Base-by-base conservation (phyloP, 2,113 vertebrate genomes). In the Tetrao urogallus region DNA sequence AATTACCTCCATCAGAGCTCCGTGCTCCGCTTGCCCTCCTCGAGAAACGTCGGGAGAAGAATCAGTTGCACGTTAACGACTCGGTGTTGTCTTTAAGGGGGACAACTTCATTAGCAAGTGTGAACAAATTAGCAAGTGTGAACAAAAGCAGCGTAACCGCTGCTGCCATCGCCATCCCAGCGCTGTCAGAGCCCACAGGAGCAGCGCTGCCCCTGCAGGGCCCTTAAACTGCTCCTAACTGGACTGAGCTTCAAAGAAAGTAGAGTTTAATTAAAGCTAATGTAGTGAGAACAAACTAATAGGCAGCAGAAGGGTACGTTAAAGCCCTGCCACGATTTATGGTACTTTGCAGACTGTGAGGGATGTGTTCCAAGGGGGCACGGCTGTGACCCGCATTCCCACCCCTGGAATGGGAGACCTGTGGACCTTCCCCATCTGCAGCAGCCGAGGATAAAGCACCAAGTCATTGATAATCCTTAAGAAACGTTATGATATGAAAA, bases 101-200 rank as follows among this genome's bases (percentile, higher is more conserved):
- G 91, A 97, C 48, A 43, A 90, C 93, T 95, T 95, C 95, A 96
- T 96, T 91, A 95, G 94, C 38, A 52, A 73, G 80, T 16, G 11
- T 4, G 66, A 93, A 72, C 71, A 66, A 86, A 92, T 96, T 91
- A 95, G 94, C 38, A 52, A 73, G 80, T 16, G 11, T 4, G 66
- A 93, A 72, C 71, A 66, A 86, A 92, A 79, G 52, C 66, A 52
- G 28, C 86, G 21, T 32, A 30, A 30, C 38, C 63, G 9, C 42
- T 71, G 70, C 86, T 50, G 67, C 83, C 54, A 56, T 18, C 17
- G 16, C 54, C 13, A 27, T 30, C 54, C 25, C 54, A 32, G 28
- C 4, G 28, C 54, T 32, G 3, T 2, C 54, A 56, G 63, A 43
- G 64, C 64, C 63, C 40, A 4, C 27, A 16, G 52, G 52, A 50